A percentile compares a stretch with the other conserved stretches of the same genome.
phyloP scores from a whole-genome alignment of 2,888 invertebrate species.

The Parnassius mnemosyne region DNA sequence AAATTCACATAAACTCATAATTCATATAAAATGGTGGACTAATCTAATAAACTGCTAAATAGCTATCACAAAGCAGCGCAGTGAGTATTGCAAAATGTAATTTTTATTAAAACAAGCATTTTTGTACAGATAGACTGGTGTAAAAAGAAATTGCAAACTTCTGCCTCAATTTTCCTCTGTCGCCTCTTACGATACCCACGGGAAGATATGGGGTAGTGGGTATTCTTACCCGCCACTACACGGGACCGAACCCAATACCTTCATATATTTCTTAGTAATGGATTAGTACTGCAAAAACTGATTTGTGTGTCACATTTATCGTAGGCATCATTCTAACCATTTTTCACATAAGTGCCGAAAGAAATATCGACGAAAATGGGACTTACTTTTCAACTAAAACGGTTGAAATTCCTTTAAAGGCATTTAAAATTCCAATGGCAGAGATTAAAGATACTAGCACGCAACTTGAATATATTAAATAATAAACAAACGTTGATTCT shows the following conservation, averaged over 20 bases:
- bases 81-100: too few species aligned
- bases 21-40: too few species aligned
- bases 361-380: not conserved
- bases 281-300: conserved; percentile 17
- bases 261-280: conserved; percentile 11
- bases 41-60: too few species aligned
- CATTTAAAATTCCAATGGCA: conserved; percentile 12
- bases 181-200: too few species aligned
- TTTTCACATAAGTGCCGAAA: conserved; percentile 2
- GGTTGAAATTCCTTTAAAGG: conserved; percentile 14
- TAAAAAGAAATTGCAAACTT: too few species aligned
- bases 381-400: not conserved
- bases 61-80: too few species aligned
- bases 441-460: conserved; percentile 19
- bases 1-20: too few species aligned
- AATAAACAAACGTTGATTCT: conserved; percentile 28
- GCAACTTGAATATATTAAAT: conserved; percentile 24
- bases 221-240: too few species aligned
- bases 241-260: not conserved
- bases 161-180: too few species aligned
- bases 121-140: too few species aligned
- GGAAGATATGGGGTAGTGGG: too few species aligned
- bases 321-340: conserved; percentile 1
- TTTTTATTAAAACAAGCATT: too few species aligned
- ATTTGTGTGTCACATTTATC: conserved; percentile 20